A percentile compares a stretch with the other conserved stretches of the same genome.
Evolutionary conservation across 2,113 vertebrate genomes (phyloP).

Genomic region (Globicephala melas): DNA sequence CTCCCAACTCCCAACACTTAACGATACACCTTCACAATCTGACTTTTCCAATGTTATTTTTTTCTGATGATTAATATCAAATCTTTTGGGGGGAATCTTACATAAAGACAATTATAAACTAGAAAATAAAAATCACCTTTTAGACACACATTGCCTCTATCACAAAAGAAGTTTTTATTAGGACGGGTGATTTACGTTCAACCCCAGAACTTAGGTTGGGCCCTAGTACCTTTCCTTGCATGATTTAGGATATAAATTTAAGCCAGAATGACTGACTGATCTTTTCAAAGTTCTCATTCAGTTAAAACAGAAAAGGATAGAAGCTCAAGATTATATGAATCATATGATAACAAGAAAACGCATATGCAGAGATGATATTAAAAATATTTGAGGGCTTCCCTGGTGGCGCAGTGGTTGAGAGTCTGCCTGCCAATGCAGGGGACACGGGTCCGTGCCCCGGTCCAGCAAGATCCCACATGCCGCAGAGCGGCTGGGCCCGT

Average conservation of each 20-base stretch:
- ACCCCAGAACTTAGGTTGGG: background rate
- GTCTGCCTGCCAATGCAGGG: too few species aligned
- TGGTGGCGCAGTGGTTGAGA: too few species aligned
- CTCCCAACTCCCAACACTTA: background rate
- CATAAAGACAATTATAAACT: background rate
- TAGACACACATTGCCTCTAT: background rate
- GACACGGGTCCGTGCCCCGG: too few species aligned
- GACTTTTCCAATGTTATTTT: background rate
- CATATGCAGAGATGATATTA: background rate
- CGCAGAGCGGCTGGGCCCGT: too few species aligned
- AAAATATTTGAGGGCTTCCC: background rate
- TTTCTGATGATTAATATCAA: constrained; percentile 5
- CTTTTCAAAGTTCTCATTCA: constrained; percentile 1
- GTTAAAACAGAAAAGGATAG: background rate
- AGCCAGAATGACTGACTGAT: background rate
- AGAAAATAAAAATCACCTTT: background rate
- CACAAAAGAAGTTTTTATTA: background rate
- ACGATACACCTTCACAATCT: background rate
- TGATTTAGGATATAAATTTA: background rate
- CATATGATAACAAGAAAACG: background rate
- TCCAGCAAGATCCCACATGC: too few species aligned
- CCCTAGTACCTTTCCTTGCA: background rate
- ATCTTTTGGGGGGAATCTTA: background rate
- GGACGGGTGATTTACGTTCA: background rate
- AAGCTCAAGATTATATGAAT: background rate